These are phyloP conservation scores for Sapayoa aenigma DNA, from an alignment of 2,113 vertebrate species.

Conservation along the genomic window DNA sequence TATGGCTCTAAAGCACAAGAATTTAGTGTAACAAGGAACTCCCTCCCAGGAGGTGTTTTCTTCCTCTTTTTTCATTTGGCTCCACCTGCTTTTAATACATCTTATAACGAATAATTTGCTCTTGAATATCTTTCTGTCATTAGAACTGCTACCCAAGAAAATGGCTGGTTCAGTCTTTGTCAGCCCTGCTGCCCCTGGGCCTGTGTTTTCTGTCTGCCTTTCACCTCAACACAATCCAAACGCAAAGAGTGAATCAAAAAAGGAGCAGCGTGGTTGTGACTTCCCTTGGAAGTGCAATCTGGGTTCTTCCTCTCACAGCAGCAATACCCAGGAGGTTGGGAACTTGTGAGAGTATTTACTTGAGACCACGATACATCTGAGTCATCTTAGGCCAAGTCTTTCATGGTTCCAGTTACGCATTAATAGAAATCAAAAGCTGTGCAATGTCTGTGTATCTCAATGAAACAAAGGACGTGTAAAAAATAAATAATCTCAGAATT, in stretches of 20 bases:
- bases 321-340: background rate
- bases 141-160: background rate
- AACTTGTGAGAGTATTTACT: background rate
- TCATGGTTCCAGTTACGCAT: background rate
- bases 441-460: background rate
- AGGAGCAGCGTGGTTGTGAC: background rate
- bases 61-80: background rate
- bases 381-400: background rate
- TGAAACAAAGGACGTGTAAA: background rate
- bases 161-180: background rate
- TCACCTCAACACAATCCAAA: background rate
- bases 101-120: background rate
- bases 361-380: background rate
- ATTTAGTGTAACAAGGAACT: background rate
- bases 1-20: background rate
- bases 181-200: background rate
- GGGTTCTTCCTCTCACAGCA: background rate
- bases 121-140: background rate
- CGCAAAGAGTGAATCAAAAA: background rate
- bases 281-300: background rate
- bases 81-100: background rate
- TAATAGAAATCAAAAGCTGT: background rate
- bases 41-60: background rate
- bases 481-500: background rate
- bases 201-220: background rate